Conservation (phyloP, 2,888 invertebrate species). For the Erannis defoliaria region DNA sequence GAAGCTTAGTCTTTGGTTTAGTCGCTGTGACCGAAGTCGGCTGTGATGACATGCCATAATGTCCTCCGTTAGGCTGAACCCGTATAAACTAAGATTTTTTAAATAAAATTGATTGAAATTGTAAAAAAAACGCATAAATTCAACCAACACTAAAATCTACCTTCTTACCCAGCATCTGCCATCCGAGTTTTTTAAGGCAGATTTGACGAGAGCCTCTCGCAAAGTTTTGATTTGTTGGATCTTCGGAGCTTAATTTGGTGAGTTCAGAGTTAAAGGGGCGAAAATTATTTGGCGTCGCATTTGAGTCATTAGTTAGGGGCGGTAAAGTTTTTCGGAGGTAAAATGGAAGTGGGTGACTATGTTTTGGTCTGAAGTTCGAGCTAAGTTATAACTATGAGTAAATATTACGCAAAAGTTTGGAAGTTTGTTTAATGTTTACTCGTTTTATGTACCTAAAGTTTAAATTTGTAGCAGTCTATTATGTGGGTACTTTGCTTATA, state of each 20-base stretch:
- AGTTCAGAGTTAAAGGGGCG: conserved; percentile 33
- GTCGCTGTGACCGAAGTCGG: too few species aligned
- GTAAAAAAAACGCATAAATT: too few species aligned
- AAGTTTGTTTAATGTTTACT: neutral
- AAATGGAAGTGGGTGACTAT: conserved; percentile 1
- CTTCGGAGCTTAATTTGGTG: conserved; percentile 38
- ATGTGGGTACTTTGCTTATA: too few species aligned
- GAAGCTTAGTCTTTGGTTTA: too few species aligned
- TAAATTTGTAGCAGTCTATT: too few species aligned
- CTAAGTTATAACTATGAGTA: neutral
- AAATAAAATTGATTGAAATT: too few species aligned
- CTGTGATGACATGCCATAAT: too few species aligned
- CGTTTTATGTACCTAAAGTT: neutral
- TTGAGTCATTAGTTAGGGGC: conserved; percentile 27
- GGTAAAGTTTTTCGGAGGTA: conserved; percentile 2
- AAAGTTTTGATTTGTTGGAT: conserved; percentile 46
- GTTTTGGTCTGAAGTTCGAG: neutral
- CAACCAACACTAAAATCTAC: conserved; percentile 18
- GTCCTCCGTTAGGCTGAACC: too few species aligned
- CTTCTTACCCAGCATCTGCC: conserved; percentile 36
- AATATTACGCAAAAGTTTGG: neutral
- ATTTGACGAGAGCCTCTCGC: conserved; percentile 47
- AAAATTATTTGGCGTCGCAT: conserved; percentile 29
- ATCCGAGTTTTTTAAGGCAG: conserved; percentile 41
- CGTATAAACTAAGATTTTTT: too few species aligned